Evolutionary conservation across 2,888 invertebrate species (phyloP).

Genomic region (Drosophila bunnanda): DNA sequence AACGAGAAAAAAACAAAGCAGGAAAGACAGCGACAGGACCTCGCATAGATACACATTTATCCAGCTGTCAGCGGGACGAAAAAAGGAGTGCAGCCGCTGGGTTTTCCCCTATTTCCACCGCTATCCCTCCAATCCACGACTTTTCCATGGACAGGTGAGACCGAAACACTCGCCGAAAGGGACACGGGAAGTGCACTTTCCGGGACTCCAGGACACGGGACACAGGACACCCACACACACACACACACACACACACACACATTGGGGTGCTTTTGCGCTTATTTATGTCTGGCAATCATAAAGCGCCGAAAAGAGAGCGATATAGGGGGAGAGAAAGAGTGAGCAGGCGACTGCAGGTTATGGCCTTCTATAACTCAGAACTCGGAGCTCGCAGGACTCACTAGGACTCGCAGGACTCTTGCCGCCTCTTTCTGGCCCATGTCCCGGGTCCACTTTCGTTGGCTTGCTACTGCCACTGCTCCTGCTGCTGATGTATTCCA

Average conservation of each 20-base stretch:
- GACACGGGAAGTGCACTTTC: constrained; percentile 37
- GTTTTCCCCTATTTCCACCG: background rate
- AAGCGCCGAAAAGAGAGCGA: constrained; percentile 56
- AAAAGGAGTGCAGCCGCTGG: constrained; percentile 31
- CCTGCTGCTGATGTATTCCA: constrained; percentile 70
- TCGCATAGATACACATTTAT: constrained; percentile 70
- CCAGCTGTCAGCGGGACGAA: constrained; percentile 63
- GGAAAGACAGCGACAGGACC: constrained; percentile 20
- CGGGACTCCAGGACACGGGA: constrained; percentile 72
- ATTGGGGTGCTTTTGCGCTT: constrained; percentile 77
- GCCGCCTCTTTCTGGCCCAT: constrained; percentile 68
- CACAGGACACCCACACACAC: constrained; percentile 29
- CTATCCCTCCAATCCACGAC: background rate
- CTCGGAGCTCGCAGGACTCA: constrained; percentile 31
- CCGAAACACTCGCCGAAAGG: constrained; percentile 37
- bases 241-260: constrained; percentile 46
- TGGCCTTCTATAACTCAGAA: constrained; percentile 77
- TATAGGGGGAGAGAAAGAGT: constrained; percentile 17
- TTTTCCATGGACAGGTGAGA: constrained; percentile 73
- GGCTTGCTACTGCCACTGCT: constrained; percentile 31
- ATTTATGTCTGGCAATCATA: constrained; percentile 80
- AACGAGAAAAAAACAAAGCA: background rate
- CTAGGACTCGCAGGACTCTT: constrained; percentile 48
- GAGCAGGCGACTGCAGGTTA: constrained; percentile 73
- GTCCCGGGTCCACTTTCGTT: constrained; percentile 28